A percentile compares a stretch with the other conserved stretches of the same genome.
Conservation (phyloP, 2,113 vertebrate species). For the Vulpes lagopus region DNA sequence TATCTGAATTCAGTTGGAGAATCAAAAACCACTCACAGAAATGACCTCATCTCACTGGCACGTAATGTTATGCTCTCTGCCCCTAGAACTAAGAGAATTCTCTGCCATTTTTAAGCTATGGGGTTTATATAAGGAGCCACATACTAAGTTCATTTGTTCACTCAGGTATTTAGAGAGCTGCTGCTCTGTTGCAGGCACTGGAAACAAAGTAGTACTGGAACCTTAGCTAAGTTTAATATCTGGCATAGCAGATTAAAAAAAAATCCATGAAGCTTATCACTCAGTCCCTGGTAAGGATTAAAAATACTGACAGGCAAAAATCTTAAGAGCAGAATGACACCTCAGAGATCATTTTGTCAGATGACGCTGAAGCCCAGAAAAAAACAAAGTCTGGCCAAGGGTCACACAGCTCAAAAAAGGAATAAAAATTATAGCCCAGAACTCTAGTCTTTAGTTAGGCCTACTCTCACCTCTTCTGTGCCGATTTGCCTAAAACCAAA, state of each 20-base stretch:
- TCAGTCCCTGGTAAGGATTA: not conserved
- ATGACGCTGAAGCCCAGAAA: not conserved
- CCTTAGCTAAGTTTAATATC: not conserved
- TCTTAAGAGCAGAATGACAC: not conserved
- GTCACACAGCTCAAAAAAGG: not conserved
- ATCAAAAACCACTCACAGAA: not conserved
- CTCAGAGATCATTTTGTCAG: not conserved
- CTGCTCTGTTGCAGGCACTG: not conserved
- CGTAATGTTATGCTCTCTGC: not conserved
- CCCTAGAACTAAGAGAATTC: not conserved
- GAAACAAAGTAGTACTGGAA: not conserved
- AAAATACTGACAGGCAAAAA: conserved; percentile 26
- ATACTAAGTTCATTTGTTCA: not conserved
- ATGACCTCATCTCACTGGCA: not conserved
- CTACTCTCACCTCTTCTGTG: not conserved
- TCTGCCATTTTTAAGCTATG: not conserved
- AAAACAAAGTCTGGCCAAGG: not conserved
- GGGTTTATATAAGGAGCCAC: not conserved
- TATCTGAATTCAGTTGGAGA: not conserved
- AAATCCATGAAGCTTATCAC: not conserved
- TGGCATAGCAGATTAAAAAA: not conserved
- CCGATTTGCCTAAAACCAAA: not conserved
- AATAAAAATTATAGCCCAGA: not conserved
- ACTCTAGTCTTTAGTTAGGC: not conserved
- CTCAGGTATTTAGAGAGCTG: not conserved